phyloP scores from a whole-genome alignment of 2,797 vertebrate genomes.

The Pteropus rufus region DNA sequence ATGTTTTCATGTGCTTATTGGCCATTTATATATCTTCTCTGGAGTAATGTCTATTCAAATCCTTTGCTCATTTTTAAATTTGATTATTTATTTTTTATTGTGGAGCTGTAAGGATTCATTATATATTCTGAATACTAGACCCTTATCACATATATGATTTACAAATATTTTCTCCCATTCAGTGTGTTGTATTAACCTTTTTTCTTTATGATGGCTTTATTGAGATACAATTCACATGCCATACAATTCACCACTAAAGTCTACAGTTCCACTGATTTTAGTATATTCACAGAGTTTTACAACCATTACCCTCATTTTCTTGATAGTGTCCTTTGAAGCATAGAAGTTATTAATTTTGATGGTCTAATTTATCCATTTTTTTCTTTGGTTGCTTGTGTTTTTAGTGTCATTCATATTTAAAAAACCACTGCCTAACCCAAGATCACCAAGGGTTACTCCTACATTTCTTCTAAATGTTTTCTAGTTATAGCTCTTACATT shows the following conservation, averaged over 20 bases:
- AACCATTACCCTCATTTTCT: neutral
- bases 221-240: neutral
- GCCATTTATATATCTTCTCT: neutral
- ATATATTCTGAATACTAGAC: neutral
- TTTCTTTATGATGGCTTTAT: neutral
- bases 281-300: neutral
- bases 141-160: neutral
- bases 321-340: neutral
- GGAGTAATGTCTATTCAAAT: neutral
- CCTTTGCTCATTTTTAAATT: neutral
- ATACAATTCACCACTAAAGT: neutral
- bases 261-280: neutral
- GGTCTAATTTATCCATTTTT: neutral
- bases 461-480: neutral
- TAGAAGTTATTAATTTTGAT: neutral
- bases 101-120: neutral
- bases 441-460: neutral
- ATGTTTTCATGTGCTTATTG: neutral
- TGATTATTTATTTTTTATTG: neutral
- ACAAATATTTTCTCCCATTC: neutral
- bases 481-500: neutral
- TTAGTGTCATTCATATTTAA: neutral
- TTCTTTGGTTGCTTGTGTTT: neutral
- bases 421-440: neutral
- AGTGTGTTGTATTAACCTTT: neutral